A percentile compares a stretch with the other conserved stretches of the same genome.
These are phyloP conservation scores for Microplitis manilae DNA, from an alignment of 2,888 invertebrate genomes.

Conservation along the genomic window DNA sequence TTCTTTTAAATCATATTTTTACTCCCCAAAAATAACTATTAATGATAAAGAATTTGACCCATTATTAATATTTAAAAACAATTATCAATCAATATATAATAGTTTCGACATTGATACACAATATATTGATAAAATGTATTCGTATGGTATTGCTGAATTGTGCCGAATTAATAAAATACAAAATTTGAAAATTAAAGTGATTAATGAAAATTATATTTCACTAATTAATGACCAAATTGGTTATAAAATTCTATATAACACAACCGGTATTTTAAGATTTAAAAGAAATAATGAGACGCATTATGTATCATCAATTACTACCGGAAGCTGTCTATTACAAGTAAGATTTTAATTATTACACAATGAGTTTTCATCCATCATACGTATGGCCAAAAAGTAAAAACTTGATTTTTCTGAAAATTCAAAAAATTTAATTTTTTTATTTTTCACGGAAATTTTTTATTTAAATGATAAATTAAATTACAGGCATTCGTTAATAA, in stretches of 20 bases:
- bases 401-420: background rate
- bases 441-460: too few relatives aligned
- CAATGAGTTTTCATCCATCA: too few relatives aligned
- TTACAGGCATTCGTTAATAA: background rate
- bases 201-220: background rate
- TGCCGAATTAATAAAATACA: background rate
- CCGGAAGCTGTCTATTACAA: background rate
- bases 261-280: background rate
- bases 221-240: background rate
- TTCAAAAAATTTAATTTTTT: background rate
- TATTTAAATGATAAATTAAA: too few relatives aligned
- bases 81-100: background rate
- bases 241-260: background rate
- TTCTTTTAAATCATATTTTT: background rate
- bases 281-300: background rate
- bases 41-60: background rate
- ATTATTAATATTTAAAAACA: background rate
- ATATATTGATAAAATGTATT: slow-evolving; percentile 44
- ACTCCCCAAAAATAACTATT: background rate
- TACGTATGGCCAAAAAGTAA: background rate
- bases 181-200: background rate
- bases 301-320: background rate
- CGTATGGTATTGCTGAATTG: slow-evolving; percentile 13
- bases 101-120: background rate
- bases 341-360: background rate